Base-by-base conservation (phyloP, 53 echinoderm and acorn worm species). In the Temnopleurus reevesii region DNA sequence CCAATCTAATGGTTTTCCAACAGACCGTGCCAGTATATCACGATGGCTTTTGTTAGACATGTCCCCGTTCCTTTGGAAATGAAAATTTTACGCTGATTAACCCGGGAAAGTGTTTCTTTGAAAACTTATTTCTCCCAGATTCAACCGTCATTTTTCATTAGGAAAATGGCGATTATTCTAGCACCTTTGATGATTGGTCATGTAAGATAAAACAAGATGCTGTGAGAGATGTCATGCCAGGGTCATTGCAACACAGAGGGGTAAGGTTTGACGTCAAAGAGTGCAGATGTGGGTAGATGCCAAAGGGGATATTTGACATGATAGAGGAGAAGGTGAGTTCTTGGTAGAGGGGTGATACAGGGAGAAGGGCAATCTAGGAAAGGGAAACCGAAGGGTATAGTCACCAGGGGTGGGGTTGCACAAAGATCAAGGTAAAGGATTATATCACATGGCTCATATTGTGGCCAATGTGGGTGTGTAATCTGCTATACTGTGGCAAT, bases 21-120 rank as follows among this genome's bases (percentile, higher is more conserved):
- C 43, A 21, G 71, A 41, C 71, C n/a, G 41, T 71, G 71, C n/a
- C 71, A 71, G 41, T 71, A 71, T 71, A 71, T 71, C 41, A 71
- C 38, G 13, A 36, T 0, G n/a, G 71, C 71, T 71, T 71, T 71
- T 71, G 38, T 71, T 41, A 23, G 36, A 71, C 6, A 71, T 8
- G 38, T 71, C 41, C 71, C 7, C 9, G 19, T 41, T 13, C 43
- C 41, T 19, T 43, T 41, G 71, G 8, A 41, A n/a, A 71, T 7
- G n/a, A 21, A 71, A 19, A 71, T 71, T 71, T 71, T 43, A 71
- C 23, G 38, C 71, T 71, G 71, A 71, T 71, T 71, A 23, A 41
- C 38, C 71, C 41, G 71, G 36, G 36, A 71, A 71, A 21, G 41
- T 38, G 71, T 71, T 71, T 38, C 30, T 43, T 4, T 41, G 71